Evolutionary conservation across 1,140 invertebrate species (phyloP), one percentile per base, ranked within the genome.

Genomic region (Dreissena rostriformis): DNA sequence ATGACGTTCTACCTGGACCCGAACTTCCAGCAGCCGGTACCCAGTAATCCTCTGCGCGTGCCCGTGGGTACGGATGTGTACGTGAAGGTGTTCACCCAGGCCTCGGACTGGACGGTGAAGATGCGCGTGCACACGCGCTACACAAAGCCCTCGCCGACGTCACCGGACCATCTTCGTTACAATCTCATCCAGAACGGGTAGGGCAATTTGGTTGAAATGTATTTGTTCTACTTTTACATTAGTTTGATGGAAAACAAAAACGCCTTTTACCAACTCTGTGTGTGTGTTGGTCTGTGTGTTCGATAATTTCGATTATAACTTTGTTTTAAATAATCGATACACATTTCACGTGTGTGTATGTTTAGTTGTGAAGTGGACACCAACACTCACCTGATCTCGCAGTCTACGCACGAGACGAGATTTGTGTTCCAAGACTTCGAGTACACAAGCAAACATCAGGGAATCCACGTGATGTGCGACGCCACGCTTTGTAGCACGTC

Each of bases 351-450:
- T 72, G 49, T 39, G 5, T 26, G 29, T 49, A 14, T 26, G 28
- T 72, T 19, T 19, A 12, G 49, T 26, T 87, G 86, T 51, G 74
- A 73, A 28, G 65, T 71, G 19, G 86, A 87, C 68, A 15, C 72
- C 17, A 85, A 80, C 22, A 76, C 83, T 15, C 83, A 79, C 22
- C 57, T 85, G 0, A 78, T 87, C 49, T 85, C 74, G 7, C 79
- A 80, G n/a, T 75, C 80, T 12, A n/a, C 75, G 1, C 86, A 87
- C 65, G 86, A 87, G 66, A 87, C 86, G 49, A 68, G 66, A 24
- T 85, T 87, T 55, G 53, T 85, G 1, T 87, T 87, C 75, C 49
- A 83, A 29, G 74, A 87, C 26, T 82, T 87, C 57, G 83, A 85
- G 51, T 87, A 80, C 51, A 28, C 79, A 24, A 65, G n/a, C 24